Conservation (phyloP, 1,140 invertebrate species). For the Panagrolaimus sp. region DNA sequence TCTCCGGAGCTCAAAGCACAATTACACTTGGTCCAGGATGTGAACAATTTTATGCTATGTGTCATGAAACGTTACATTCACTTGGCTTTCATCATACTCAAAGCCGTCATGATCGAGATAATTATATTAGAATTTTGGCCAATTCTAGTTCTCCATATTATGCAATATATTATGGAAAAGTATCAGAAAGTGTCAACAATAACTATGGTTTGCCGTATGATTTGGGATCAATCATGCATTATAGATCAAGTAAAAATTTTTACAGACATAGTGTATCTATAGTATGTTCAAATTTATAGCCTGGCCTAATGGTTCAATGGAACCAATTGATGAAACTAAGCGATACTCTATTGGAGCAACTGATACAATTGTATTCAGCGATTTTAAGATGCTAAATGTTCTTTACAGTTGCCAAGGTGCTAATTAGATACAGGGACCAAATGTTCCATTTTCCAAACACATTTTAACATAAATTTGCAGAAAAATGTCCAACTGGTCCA, state of each 20-base stretch:
- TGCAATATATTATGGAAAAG: no score
- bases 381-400: slow-evolving; percentile 56
- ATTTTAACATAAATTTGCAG: background rate
- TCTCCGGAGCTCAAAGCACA: no score
- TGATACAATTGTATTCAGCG: slow-evolving; percentile 51
- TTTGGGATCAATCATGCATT: slow-evolving; percentile 58
- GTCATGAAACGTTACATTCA: background rate
- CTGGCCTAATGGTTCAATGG: slow-evolving; percentile 43
- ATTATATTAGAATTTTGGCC: background rate
- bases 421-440: no score
- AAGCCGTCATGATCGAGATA: background rate
- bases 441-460: no score
- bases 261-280: slow-evolving; percentile 16
- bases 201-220: slow-evolving; percentile 58
- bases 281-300: slow-evolving; percentile 31
- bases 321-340: slow-evolving; percentile 51
- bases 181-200: background rate
- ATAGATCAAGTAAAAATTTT: slow-evolving; percentile 50
- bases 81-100: background rate
- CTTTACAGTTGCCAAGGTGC: slow-evolving; percentile 48
- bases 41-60: no score
- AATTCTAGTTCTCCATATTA: no score
- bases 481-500: background rate
- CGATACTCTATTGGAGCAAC: slow-evolving; percentile 57
- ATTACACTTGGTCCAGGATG: no score